Conservation (phyloP, 1,140 invertebrate genomes). For the Heliothis subflexa region DNA sequence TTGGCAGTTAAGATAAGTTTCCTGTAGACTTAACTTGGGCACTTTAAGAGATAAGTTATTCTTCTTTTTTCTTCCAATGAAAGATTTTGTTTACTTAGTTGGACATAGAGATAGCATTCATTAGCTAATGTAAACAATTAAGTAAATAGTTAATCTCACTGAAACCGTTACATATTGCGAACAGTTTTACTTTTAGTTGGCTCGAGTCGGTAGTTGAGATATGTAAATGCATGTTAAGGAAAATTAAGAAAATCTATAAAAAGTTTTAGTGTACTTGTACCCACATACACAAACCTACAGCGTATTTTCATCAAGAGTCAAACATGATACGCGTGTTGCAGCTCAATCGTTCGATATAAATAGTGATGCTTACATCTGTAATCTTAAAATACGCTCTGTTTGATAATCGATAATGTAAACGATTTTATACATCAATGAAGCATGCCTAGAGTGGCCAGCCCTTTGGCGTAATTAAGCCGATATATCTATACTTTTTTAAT, state of each 20-base stretch:
- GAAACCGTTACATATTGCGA: neutral
- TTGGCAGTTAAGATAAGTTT: slow-evolving; percentile 25
- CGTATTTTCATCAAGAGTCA: slow-evolving; percentile 53
- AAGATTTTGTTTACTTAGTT: neutral
- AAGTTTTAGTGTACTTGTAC: slow-evolving; percentile 7
- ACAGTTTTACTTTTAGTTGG: neutral
- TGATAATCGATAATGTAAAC: slow-evolving; percentile 67
- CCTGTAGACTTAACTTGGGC: slow-evolving; percentile 24
- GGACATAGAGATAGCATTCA: neutral
- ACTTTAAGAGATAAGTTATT: slow-evolving; percentile 15
- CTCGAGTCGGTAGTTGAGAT: neutral
- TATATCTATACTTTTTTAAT: slow-evolving; percentile 59
- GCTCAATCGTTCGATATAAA: slow-evolving; percentile 58
- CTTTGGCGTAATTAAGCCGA: slow-evolving; percentile 67
- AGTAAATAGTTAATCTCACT: neutral
- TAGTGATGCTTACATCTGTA: slow-evolving; percentile 61
- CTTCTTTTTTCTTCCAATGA: slow-evolving; percentile 5
- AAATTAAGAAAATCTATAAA: slow-evolving; percentile 14
- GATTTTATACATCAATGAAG: slow-evolving; percentile 63
- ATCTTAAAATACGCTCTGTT: slow-evolving; percentile 56
- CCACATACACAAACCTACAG: slow-evolving; percentile 29
- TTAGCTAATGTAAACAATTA: neutral
- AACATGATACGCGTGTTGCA: slow-evolving; percentile 56
- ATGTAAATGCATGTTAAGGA: neutral
- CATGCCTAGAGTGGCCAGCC: slow-evolving; percentile 50